These are phyloP conservation scores for Thalassophryne amazonica DNA, from an alignment of 2,797 vertebrate species.

Conservation along the genomic window DNA sequence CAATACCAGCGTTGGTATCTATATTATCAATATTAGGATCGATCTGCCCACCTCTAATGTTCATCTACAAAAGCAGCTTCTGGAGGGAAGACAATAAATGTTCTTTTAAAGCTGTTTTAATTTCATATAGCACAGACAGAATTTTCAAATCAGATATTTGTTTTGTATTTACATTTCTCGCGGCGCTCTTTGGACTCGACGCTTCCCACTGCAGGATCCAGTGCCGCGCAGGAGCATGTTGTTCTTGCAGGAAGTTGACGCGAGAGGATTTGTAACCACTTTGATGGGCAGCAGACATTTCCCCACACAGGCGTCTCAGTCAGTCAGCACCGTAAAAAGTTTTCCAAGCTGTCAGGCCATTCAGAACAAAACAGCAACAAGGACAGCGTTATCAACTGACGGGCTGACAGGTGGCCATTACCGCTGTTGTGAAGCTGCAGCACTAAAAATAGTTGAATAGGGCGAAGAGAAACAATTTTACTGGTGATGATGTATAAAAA, in stretches of 20 bases:
- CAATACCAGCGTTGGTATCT: no score
- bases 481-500: neutral
- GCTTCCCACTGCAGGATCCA: no score
- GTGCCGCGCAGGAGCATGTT: no score
- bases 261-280: constrained; percentile 2
- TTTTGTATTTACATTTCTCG: no score
- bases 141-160: no score
- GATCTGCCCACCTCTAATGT: no score
- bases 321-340: constrained; percentile 14
- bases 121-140: no score
- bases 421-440: constrained; percentile 24
- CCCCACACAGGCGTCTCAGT: constrained; percentile 20
- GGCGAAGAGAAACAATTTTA: constrained; percentile 11
- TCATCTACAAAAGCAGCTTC: no score
- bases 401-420: constrained; percentile 57
- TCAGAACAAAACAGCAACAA: constrained; percentile 33
- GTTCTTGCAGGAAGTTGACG: constrained; percentile 7
- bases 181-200: no score
- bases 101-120: no score
- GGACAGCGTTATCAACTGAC: constrained; percentile 41
- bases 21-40: no score
- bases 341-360: constrained; percentile 37
- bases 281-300: constrained; percentile 29
- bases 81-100: no score
- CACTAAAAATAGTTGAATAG: constrained; percentile 11